Base-by-base conservation (phyloP, 2,113 vertebrate species). In the Chiloscyllium plagiosum region DNA sequence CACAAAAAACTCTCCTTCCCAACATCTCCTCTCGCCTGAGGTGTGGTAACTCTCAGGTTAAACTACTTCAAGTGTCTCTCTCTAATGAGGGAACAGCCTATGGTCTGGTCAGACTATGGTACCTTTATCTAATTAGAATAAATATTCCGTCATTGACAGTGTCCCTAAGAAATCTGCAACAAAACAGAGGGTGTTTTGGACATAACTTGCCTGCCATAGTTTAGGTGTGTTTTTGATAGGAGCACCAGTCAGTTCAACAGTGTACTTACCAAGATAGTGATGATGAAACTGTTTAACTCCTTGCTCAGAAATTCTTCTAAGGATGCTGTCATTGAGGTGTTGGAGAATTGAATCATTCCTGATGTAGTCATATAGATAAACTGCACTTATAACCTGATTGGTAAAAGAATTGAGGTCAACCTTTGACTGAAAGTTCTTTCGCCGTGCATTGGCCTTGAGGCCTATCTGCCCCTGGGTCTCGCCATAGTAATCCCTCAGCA, bases 401-500 rank as follows among this genome's bases (percentile, higher is more conserved):
- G 95, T 96, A 96, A 99, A 96, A n/a, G 95, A 17, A 0, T 66
- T 68, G 0, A 76, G 80, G 0, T 12, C 96, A 0, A 42, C 95
- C 86, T 98, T 56, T 4, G 0, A 95, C 78, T 96, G 96, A 10
- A 98, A 98, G 1, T 97, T 97, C 37, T 96, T 96, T 70, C 98
- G 97, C 29, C 98, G 66, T 97, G 1, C 97, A 97, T 0, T 97
- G 97, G 97, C 98, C 98, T 80, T 97, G 97, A 1, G 97, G 95
- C 0, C 93, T 95, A 0, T 97, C 97, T 4, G 97, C 0, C 70
- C 72, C 0, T 96, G 96, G 96, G 97, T 89, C 0, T 89, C 97
- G 0, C 96, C 19, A 96, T 98, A 98, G 97, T 99, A 99, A 26
- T 96, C 96, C 0, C 95, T 96, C 83, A 99, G 97, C 29, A 99